Conservation (phyloP, 2,113 vertebrate genomes). For the Pomatorhinus ruficollis region DNA sequence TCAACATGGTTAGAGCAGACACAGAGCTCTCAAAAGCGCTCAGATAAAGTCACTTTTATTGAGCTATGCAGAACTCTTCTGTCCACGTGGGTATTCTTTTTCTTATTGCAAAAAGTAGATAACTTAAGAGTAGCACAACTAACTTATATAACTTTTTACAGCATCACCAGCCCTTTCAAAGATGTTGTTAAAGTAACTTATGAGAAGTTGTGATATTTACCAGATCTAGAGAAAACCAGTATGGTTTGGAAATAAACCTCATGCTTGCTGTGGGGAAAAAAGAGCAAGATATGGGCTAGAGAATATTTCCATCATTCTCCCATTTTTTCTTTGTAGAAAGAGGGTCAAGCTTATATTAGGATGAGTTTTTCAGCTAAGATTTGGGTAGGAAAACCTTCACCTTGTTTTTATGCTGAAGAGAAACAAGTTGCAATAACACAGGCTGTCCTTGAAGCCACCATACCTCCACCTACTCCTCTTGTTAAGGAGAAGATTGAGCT, state of each 20-base stretch:
- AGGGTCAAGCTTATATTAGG: neutral
- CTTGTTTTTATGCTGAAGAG: neutral
- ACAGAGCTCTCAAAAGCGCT: neutral
- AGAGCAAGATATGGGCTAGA: neutral
- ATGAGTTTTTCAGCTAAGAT: neutral
- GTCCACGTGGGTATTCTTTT: neutral
- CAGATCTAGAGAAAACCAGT: neutral
- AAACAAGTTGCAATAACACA: neutral
- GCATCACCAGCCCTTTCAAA: neutral
- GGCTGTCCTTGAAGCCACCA: neutral
- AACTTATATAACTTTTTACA: neutral
- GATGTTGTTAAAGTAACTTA: neutral
- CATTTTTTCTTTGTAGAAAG: neutral
- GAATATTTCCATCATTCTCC: neutral
- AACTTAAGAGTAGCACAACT: neutral
- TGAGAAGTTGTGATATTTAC: neutral
- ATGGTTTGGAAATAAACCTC: neutral
- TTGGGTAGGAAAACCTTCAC: neutral
- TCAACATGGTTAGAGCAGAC: neutral
- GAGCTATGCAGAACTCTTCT: neutral
- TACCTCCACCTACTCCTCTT: neutral
- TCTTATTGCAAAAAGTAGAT: neutral
- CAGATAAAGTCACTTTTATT: neutral
- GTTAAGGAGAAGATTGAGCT: neutral
- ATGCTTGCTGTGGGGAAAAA: neutral